Evolutionary conservation across 1,140 invertebrate genomes (phyloP).

Genomic region (Eubasilissa regina): DNA sequence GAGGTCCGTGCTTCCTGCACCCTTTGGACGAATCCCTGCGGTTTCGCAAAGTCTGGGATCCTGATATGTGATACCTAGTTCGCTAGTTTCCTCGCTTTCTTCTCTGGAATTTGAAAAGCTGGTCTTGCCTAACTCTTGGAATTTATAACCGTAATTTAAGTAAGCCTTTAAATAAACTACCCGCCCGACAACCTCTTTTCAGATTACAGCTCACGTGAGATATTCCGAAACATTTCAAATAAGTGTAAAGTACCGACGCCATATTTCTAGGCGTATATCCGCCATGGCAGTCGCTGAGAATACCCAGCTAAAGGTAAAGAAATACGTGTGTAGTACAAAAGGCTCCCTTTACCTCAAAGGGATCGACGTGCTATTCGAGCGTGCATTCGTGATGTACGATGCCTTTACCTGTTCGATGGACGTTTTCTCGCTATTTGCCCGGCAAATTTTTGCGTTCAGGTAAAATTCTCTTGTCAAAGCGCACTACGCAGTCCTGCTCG

Average conservation of each 20-base stretch:
- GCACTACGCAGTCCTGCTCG: not conserved
- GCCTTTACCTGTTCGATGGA: slow-evolving; percentile 25
- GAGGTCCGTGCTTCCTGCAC: too few species aligned
- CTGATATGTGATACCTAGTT: too few species aligned
- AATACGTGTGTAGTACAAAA: slow-evolving; percentile 29
- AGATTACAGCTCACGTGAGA: slow-evolving; percentile 13
- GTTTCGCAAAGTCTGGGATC: too few species aligned
- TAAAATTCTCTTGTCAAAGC: slow-evolving; percentile 23
- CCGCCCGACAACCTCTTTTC: too few species aligned
- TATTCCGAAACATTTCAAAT: slow-evolving; percentile 15
- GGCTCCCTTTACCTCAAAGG: slow-evolving; percentile 32
- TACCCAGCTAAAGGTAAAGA: slow-evolving; percentile 4
- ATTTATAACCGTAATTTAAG: too few species aligned
- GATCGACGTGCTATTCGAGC: slow-evolving; percentile 9
- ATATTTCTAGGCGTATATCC: slow-evolving; percentile 5
- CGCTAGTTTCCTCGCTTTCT: too few species aligned
- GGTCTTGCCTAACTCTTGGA: too few species aligned
- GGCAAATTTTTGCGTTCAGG: slow-evolving; percentile 22
- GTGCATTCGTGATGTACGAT: slow-evolving; percentile 24
- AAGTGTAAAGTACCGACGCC: not conserved
- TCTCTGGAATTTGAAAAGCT: too few species aligned
- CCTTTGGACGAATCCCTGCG: too few species aligned
- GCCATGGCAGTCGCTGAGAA: slow-evolving; percentile 10
- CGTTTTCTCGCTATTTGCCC: slow-evolving; percentile 26
- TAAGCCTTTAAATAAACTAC: too few species aligned